Base-by-base conservation (phyloP, 1,140 invertebrate species). In the Eupeodes corollae region DNA sequence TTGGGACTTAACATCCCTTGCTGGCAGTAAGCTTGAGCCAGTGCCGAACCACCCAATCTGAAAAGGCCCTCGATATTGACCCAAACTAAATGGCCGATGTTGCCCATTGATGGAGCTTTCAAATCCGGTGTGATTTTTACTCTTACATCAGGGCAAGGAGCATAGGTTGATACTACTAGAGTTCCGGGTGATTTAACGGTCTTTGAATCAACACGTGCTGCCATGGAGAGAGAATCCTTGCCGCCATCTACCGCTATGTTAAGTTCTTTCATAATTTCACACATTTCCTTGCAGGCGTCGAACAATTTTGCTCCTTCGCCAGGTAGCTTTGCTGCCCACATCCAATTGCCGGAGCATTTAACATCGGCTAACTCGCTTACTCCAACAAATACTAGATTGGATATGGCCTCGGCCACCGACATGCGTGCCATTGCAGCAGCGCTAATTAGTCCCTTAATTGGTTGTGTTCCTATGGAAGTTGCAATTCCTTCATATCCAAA, bases 281-380 rank as follows among this genome's bases (percentile, higher is more conserved):
- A 94, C 79, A 98, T 88, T 12, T 91, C 88, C 35, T 72, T 64
- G 62, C 93, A 97, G 2, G 95, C 90, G 42, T 84, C 80, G 51
- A 84, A 88, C 19, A 98, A 70, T 32, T 80, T 77, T 14, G 85
- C 88, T 6, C 94, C 94, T 72, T 97, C 93, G 1, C 86, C 89
- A 0, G 84, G 79, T 13, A 95, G 73, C 73, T 98, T 98, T 8
- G 93, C 93, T 5, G 93, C 81, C 95, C 94, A 98, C 95, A 98
- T 98, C 95, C 95, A 98, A 70, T 98, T 98, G 5, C 88, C 94
- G 50, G 90, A 94, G 62, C 93, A 97, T 72, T 98, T 98, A 9
- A 97, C 81, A 70, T 98, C 93, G 65, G 82, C 79, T 18, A 96
- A 58, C 57, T 80, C 73, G 2, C 83, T 79, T 46, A 98, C 87